A percentile compares a stretch with the other conserved stretches of the same genome.
phyloP scores from a whole-genome alignment of 2,888 invertebrate genomes.

The Branchipolynoe longqiensis region DNA sequence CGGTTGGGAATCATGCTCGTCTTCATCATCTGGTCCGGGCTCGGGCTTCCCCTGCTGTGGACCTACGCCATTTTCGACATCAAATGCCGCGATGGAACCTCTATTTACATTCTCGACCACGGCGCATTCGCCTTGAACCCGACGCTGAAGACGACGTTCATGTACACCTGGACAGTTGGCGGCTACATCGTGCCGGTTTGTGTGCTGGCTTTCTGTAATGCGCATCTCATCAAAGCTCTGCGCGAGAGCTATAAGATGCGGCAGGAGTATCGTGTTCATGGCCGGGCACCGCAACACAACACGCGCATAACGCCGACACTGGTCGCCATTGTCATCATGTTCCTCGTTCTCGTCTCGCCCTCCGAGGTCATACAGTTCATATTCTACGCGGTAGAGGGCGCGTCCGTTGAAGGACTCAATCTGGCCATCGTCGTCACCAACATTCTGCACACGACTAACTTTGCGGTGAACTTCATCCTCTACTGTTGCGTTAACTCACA shows the following conservation, averaged over 20 bases:
- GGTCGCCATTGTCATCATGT: constrained; percentile 78
- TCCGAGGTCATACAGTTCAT: constrained; percentile 78
- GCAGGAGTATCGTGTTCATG: constrained; percentile 62
- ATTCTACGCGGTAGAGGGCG: constrained; percentile 60
- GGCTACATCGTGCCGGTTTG: constrained; percentile 78
- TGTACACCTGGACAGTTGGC: constrained; percentile 73
- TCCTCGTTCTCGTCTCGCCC: constrained; percentile 78
- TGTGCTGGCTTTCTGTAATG: constrained; percentile 78
- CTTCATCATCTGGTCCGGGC: constrained; percentile 60
- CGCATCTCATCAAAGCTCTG: constrained; percentile 73
- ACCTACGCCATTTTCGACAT: constrained; percentile 30
- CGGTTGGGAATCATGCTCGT: constrained; percentile 72
- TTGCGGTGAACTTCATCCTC: constrained; percentile 70
- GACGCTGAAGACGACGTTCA: constrained; percentile 58
- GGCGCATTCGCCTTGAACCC: constrained; percentile 60
- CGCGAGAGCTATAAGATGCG: constrained; percentile 63
- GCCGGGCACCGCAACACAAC: constrained; percentile 55
- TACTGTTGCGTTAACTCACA: constrained; percentile 69
- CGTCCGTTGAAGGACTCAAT: constrained; percentile 58
- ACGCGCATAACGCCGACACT: constrained; percentile 77
- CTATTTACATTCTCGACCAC: constrained; percentile 61
- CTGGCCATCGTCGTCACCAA: constrained; percentile 63
- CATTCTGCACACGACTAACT: constrained; percentile 68
- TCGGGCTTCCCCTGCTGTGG: constrained; percentile 64
- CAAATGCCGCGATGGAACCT: background rate